A percentile compares a stretch with the other conserved stretches of the same genome.
These are phyloP conservation scores for Temnopleurus reevesii DNA, from an alignment of 53 echinoderm and acorn worm species.

Conservation along the genomic window DNA sequence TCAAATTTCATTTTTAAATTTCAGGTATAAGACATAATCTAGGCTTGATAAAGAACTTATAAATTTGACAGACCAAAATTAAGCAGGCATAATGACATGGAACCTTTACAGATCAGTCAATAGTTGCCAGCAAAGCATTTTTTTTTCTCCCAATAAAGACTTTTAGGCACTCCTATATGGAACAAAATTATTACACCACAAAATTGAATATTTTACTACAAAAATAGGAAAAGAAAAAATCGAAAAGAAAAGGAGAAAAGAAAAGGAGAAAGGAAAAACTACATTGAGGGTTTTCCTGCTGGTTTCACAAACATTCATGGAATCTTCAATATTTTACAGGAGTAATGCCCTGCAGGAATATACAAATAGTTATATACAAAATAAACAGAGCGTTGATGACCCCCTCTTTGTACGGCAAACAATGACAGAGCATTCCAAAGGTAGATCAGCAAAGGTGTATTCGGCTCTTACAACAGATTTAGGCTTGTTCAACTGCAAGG, in stretches of 20 bases:
- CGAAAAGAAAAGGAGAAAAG: background rate
- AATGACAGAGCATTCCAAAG: background rate
- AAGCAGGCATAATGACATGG: no score
- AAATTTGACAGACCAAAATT: no score
- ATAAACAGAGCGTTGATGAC: background rate
- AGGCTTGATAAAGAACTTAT: no score
- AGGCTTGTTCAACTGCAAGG: constrained; percentile 53
- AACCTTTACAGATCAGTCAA: background rate
- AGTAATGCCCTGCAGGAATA: constrained; percentile 2
- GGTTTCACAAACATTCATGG: constrained; percentile 1
- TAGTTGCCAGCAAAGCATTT: background rate
- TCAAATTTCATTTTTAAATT: constrained; percentile 15
- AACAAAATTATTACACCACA: background rate
- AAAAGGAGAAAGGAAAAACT: no score
- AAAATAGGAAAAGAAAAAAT: background rate
- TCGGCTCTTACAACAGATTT: background rate
- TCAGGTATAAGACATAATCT: background rate
- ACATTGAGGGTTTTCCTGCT: no score
- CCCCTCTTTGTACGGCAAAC: background rate
- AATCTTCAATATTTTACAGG: constrained; percentile 6
- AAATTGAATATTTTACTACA: background rate
- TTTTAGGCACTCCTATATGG: background rate
- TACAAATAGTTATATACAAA: constrained; percentile 33
- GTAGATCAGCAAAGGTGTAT: background rate
- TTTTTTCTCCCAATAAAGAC: background rate